phyloP scores from a whole-genome alignment of 2,797 vertebrate species.

The Clamator glandarius region DNA sequence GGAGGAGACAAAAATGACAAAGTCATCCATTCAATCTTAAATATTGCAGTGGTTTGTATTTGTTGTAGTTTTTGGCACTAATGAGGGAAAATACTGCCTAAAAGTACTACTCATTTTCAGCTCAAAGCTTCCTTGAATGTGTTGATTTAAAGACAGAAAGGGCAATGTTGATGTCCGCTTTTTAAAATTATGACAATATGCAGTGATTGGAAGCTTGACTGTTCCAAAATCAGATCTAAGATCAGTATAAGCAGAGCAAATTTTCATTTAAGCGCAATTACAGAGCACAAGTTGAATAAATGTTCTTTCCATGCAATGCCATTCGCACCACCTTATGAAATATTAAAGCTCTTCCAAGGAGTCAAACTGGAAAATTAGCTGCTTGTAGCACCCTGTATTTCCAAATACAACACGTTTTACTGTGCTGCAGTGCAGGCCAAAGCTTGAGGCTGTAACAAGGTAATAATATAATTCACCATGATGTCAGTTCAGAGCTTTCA shows the following conservation, averaged over 20 bases:
- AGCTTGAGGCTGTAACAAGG: constrained; percentile 34
- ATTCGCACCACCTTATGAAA: background rate
- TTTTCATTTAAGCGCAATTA: background rate
- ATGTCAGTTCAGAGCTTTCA: background rate
- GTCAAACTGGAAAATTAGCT: constrained; percentile 41
- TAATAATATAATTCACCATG: background rate
- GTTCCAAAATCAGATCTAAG: background rate
- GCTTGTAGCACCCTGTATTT: constrained; percentile 1
- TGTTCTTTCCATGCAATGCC: background rate
- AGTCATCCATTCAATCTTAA: background rate
- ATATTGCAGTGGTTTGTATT: background rate
- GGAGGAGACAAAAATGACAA: background rate
- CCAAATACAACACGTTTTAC: constrained; percentile 44
- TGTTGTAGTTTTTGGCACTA: background rate
- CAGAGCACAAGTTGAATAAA: background rate
- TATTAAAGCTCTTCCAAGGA: background rate
- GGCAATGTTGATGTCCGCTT: background rate
- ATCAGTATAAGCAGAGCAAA: background rate
- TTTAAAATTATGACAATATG: background rate
- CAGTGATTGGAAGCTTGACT: background rate
- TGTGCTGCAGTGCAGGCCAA: background rate
- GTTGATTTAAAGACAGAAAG: constrained; percentile 19
- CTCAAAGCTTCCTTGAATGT: background rate
- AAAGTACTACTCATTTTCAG: constrained; percentile 1
- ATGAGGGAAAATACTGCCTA: constrained; percentile 28